These are phyloP conservation scores for Pygoscelis adeliae DNA, from an alignment of 2,113 vertebrate species.

Conservation along the genomic window DNA sequence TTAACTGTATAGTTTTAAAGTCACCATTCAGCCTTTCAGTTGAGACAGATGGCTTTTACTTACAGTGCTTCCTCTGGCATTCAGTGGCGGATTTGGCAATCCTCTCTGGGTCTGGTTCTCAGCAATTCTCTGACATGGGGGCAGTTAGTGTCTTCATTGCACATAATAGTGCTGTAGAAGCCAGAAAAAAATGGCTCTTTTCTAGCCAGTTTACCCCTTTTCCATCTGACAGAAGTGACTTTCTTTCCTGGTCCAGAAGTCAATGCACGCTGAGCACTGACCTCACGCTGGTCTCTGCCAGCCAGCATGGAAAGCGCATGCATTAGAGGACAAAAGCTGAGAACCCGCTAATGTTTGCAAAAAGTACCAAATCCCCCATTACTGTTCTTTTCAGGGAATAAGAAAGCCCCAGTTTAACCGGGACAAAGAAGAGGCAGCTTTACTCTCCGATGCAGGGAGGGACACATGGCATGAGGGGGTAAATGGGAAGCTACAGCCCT, in stretches of 20 bases:
- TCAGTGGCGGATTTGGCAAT: conserved; percentile 27
- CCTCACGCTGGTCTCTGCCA: not conserved
- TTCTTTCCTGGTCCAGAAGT: not conserved
- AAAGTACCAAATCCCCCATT: not conserved
- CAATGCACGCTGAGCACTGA: not conserved
- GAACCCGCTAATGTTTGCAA: not conserved
- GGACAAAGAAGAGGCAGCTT: not conserved
- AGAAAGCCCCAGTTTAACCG: not conserved
- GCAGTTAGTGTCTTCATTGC: not conserved
- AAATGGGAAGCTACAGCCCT: not conserved
- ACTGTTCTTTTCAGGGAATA: not conserved
- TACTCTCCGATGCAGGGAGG: not conserved
- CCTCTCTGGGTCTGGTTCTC: conserved; percentile 35
- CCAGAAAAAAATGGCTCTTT: not conserved
- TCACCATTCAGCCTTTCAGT: conserved; percentile 4
- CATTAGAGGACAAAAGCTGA: not conserved
- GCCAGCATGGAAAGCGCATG: not conserved
- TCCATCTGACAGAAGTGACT: not conserved
- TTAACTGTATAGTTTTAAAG: not conserved
- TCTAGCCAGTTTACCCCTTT: not conserved
- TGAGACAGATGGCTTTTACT: conserved; percentile 28
- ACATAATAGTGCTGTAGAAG: not conserved
- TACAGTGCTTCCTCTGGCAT: conserved; percentile 31
- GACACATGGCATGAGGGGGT: not conserved
- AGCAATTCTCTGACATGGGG: conserved; percentile 4